phyloP scores from a whole-genome alignment of 2,113 vertebrate species.

The Meleagris gallopavo region DNA sequence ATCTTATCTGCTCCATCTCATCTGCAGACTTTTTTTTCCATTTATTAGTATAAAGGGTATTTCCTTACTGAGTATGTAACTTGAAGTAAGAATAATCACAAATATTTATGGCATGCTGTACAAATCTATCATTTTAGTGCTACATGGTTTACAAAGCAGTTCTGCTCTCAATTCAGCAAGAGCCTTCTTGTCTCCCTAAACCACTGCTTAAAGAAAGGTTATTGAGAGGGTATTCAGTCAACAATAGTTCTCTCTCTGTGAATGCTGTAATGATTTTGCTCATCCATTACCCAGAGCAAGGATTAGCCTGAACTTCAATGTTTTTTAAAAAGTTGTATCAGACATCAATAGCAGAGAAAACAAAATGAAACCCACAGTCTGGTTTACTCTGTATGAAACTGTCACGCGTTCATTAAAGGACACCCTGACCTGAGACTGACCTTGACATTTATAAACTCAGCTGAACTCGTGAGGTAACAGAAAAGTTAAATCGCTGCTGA shows the following conservation, averaged over 20 bases:
- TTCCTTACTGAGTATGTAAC: not conserved
- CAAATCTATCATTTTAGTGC: not conserved
- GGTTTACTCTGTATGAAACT: constrained; percentile 53
- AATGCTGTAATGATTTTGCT: constrained; percentile 56
- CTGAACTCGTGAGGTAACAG: constrained; percentile 44
- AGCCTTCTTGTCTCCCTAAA: constrained; percentile 28
- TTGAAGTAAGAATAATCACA: constrained; percentile 3
- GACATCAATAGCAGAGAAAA: constrained; percentile 65
- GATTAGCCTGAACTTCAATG: constrained; percentile 54
- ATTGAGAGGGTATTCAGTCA: constrained; percentile 71
- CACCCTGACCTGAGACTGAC: constrained; percentile 63
- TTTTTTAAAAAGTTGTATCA: constrained; percentile 37
- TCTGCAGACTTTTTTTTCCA: not conserved
- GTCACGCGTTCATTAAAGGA: constrained; percentile 63
- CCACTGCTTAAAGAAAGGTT: constrained; percentile 62
- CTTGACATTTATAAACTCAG: constrained; percentile 72
- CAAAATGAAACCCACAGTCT: constrained; percentile 42
- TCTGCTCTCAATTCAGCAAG: constrained; percentile 32
- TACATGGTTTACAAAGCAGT: not conserved
- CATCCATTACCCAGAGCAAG: constrained; percentile 65
- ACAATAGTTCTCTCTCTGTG: constrained; percentile 53
- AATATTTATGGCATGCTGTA: not conserved
- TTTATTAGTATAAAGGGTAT: not conserved
- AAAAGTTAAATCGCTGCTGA: constrained; percentile 53
- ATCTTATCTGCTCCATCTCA: constrained; percentile 41